These are phyloP conservation scores for Copsychus sechellarum DNA, from an alignment of 2,113 vertebrate genomes.

Conservation along the genomic window DNA sequence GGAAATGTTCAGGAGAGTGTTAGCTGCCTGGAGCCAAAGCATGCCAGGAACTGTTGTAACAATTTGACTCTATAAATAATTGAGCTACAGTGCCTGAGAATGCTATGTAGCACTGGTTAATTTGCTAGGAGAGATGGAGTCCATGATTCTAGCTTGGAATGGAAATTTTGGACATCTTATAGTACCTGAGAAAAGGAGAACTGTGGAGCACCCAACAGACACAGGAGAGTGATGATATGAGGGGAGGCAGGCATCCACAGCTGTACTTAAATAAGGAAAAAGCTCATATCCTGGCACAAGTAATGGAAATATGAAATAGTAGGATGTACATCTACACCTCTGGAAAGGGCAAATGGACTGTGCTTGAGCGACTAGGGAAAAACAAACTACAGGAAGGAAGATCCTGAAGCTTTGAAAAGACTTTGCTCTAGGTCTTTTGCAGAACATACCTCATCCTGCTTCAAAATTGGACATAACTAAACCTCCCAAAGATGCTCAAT, in stretches of 20 bases:
- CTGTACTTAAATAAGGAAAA: background rate
- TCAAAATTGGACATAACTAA: background rate
- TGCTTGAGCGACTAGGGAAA: background rate
- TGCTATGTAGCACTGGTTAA: background rate
- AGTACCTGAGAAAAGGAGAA: background rate
- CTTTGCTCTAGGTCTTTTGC: background rate
- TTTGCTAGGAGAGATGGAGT: background rate
- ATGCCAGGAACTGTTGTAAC: background rate
- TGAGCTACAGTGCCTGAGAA: background rate
- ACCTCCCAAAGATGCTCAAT: background rate
- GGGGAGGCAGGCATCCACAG: background rate
- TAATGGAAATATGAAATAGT: background rate
- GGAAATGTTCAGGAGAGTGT: background rate
- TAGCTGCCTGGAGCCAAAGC: background rate
- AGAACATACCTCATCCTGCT: background rate
- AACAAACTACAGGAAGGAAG: background rate
- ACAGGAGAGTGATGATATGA: background rate
- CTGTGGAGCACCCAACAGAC: background rate
- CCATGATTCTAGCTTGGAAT: background rate
- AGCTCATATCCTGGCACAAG: background rate
- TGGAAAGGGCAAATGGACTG: background rate
- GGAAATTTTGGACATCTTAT: background rate
- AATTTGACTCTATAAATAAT: constrained; percentile 34
- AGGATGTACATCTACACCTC: background rate
- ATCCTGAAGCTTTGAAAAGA: background rate